These are phyloP conservation scores for Diadophis punctatus DNA, from an alignment of 2,113 vertebrate species.

Conservation along the genomic window DNA sequence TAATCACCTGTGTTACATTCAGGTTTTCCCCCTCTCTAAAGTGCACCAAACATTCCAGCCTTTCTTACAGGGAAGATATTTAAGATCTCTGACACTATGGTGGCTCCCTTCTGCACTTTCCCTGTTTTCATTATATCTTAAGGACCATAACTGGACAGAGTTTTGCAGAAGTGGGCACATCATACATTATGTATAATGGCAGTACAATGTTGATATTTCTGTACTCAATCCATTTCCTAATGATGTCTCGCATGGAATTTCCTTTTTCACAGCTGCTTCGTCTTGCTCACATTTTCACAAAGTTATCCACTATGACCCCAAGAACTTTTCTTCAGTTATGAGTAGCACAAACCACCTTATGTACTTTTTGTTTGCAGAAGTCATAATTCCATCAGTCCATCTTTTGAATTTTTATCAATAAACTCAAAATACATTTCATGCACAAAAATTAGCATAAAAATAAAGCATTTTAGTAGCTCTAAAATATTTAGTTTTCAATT, in stretches of 20 bases:
- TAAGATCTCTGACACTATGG: not conserved
- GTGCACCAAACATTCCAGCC: not conserved
- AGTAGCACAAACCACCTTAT: not conserved
- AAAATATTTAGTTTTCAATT: not conserved
- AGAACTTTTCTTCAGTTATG: not conserved
- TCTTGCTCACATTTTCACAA: not conserved
- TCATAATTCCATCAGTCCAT: not conserved
- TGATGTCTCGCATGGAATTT: not conserved
- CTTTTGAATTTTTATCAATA: not conserved
- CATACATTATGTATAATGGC: not conserved
- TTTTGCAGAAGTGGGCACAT: not conserved
- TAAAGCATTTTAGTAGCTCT: not conserved
- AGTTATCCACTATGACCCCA: not conserved
- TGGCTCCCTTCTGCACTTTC: not conserved
- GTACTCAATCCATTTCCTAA: not conserved
- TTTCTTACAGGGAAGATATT: not conserved
- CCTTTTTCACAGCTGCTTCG: not conserved
- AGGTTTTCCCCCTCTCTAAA: not conserved
- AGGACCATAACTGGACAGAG: not conserved
- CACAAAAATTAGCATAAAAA: not conserved
- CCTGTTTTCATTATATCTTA: not conserved
- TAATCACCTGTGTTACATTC: not conserved
- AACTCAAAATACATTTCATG: not conserved
- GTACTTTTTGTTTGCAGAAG: not conserved
- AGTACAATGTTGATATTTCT: not conserved